Conservation (phyloP, 2,888 invertebrate genomes). For the Sialis fuliginosa region DNA sequence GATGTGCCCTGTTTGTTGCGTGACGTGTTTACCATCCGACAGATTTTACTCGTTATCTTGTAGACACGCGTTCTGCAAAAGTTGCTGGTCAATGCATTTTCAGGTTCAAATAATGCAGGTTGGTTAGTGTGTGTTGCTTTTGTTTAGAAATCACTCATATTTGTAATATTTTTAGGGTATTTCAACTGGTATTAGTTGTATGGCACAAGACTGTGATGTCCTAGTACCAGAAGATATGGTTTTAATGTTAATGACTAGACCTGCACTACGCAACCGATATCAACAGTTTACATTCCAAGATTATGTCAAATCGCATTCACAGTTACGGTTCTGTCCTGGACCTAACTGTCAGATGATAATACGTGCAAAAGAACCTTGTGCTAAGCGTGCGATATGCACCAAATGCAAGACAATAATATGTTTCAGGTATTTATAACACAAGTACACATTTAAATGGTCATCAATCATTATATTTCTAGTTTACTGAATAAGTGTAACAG, state of each 20-base stretch:
- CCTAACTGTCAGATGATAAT: constrained; percentile 87
- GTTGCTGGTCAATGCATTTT: constrained; percentile 93
- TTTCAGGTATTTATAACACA: constrained; percentile 29
- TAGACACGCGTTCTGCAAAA: constrained; percentile 85
- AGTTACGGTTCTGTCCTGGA: constrained; percentile 85
- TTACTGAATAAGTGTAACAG: not conserved
- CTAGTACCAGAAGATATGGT: constrained; percentile 95
- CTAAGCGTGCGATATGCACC: constrained; percentile 76
- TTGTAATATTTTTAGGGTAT: constrained; percentile 31
- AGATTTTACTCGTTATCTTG: constrained; percentile 71
- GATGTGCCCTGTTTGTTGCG: constrained; percentile 67
- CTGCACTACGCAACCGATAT: constrained; percentile 76
- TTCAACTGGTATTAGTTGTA: constrained; percentile 82
- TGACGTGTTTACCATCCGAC: constrained; percentile 37
- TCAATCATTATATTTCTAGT: not conserved
- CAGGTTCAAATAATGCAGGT: constrained; percentile 90
- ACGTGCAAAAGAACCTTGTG: constrained; percentile 61
- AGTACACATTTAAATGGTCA: not conserved
- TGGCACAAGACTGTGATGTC: constrained; percentile 88
- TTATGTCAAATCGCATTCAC: constrained; percentile 85
- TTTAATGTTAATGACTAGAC: constrained; percentile 63
- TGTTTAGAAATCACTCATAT: not conserved
- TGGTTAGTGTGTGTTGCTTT: constrained; percentile 34
- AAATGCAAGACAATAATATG: constrained; percentile 84
- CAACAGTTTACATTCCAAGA: constrained; percentile 92